Base-by-base conservation (phyloP, 1,140 invertebrate genomes). In the Drosophila sp. region DNA sequence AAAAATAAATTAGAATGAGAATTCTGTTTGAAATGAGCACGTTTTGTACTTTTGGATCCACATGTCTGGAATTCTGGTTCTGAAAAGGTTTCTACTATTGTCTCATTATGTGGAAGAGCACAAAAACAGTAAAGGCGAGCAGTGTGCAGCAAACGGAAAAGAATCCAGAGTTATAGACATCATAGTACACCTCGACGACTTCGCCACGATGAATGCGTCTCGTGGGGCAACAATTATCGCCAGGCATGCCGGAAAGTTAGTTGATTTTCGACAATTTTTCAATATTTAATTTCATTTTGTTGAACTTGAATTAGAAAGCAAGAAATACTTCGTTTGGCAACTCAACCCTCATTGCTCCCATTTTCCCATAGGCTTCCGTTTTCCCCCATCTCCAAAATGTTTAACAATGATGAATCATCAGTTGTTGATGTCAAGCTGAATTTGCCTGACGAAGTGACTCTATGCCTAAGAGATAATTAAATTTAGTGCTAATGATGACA, bases 401-500 rank as follows among this genome's bases (percentile, higher is more conserved):
- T 58, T 51, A 82, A 87, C 63, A 81, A 87, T 87, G 82, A 87
- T 87, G 82, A 89, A 82, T 86, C 78, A 78, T 78, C 75, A 29
- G 16, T 61, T 48, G 27, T 43, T 36, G 41, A 40, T 38, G 53
- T 41, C 36, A 36, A 27, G 9, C 51, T 34, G 45, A 32, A 34
- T n/a, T 32, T 45, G 27, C 45, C 16, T 18, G 45, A 25, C 51
- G 16, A 16, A 14, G 9, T 56, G 50, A 7, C 40, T 25, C 2
- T 3, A 32, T 50, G 61, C 51, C 62, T 57, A 61, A 34, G 18
- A 67, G 56, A 58, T 89, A 89, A 89, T 89, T 89, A 73, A 89
- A 89, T 89, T 89, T 89, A 80, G 80, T 83, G 80, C 84, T 89
- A 89, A 89, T 89, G 83, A 89, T 89, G 82, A 80, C 80, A 83